A percentile compares a stretch with the other conserved stretches of the same genome.
phyloP scores from a whole-genome alignment of 2,113 vertebrate species.

The Ictalurus furcatus region DNA sequence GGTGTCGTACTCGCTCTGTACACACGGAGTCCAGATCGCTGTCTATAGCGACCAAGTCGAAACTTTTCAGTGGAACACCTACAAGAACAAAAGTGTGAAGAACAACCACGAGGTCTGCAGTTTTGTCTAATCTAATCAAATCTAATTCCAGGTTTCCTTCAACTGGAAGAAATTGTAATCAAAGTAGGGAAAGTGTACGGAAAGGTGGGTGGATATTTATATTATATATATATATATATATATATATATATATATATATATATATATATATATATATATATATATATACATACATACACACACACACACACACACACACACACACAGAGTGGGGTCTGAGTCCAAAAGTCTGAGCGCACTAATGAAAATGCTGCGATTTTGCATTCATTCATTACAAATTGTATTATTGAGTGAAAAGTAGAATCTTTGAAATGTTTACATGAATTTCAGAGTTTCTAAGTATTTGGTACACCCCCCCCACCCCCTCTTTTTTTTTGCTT shows the following conservation, averaged over 20 bases:
- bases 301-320: too few relatives aligned
- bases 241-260: too few relatives aligned
- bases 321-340: too few relatives aligned
- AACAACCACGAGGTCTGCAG: background rate
- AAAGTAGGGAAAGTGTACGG: too few relatives aligned
- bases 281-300: too few relatives aligned
- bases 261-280: too few relatives aligned
- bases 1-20: slow-evolving; percentile 61
- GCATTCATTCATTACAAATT: background rate
- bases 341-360: too few relatives aligned
- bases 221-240: too few relatives aligned
- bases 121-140: background rate
- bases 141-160: background rate
- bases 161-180: background rate
- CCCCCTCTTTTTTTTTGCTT: too few relatives aligned
- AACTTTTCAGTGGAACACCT: slow-evolving; percentile 70
- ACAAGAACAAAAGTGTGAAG: slow-evolving; percentile 16
- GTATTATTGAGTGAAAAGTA: background rate
- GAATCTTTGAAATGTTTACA: background rate
- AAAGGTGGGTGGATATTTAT: too few relatives aligned
- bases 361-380: background rate
- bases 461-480: too few relatives aligned
- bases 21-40: slow-evolving; percentile 75
- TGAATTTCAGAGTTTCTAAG: background rate
- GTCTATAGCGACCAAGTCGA: slow-evolving; percentile 71